Percentiles rank a stretch among this genome's conserved stretches.
Evolutionary conservation across 2,113 vertebrate species (phyloP).

Genomic region (Delphinus delphis): DNA sequence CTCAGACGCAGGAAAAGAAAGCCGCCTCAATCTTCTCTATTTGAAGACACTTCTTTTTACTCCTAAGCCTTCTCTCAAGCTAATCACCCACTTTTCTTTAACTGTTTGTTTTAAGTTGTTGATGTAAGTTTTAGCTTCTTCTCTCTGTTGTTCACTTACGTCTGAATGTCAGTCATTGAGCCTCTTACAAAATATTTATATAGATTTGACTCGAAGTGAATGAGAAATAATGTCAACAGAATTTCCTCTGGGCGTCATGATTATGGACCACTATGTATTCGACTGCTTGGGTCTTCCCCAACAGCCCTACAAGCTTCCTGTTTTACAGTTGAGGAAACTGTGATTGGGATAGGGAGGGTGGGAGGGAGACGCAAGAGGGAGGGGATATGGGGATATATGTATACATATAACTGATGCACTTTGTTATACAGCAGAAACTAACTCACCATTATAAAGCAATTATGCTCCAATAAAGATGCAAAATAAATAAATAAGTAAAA

Average conservation of each 20-base stretch:
- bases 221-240: neutral
- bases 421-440: too few relatives aligned
- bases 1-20: neutral
- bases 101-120: neutral
- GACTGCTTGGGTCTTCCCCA: neutral
- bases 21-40: neutral
- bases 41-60: neutral
- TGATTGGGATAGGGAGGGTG: neutral
- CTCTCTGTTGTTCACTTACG: neutral
- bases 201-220: neutral
- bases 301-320: neutral
- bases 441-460: too few relatives aligned
- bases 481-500: too few relatives aligned
- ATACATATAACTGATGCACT: too few relatives aligned
- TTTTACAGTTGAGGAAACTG: neutral
- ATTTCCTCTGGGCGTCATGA: neutral
- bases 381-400: too few relatives aligned
- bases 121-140: neutral
- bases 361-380: too few relatives aligned
- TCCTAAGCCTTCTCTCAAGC: neutral
- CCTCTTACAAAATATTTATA: slow-evolving; percentile 43
- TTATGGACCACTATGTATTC: neutral
- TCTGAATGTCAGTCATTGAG: neutral
- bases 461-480: too few relatives aligned
- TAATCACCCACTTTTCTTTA: neutral